Percentiles rank a stretch among this genome's conserved stretches.
These are phyloP conservation scores for Leptinotarsa lineolata DNA, from an alignment of 1,140 invertebrate genomes.

Conservation along the genomic window DNA sequence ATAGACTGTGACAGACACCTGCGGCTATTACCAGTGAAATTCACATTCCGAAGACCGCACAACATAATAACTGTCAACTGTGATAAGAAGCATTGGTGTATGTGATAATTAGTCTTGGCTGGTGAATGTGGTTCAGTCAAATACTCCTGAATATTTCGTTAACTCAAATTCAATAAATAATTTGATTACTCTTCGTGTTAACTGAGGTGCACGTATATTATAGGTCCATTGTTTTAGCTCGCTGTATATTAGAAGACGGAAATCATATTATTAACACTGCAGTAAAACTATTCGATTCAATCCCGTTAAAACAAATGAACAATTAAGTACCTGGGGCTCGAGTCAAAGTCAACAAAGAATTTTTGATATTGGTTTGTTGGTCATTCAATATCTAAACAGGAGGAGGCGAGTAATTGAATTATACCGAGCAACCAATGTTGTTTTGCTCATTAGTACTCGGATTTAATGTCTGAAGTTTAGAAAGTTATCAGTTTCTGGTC, in stretches of 20 bases:
- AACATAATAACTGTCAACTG: constrained; percentile 52
- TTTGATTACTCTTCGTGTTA: not conserved
- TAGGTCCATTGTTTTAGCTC: not conserved
- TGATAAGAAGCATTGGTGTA: constrained; percentile 53
- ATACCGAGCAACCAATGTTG: too few relatives aligned
- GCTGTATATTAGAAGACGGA: not conserved
- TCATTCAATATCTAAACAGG: too few relatives aligned
- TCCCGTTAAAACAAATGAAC: too few relatives aligned
- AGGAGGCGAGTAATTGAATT: too few relatives aligned
- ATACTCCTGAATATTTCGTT: not conserved
- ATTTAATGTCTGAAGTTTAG: too few relatives aligned
- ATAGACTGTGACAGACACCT: not conserved
- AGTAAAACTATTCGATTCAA: too few relatives aligned
- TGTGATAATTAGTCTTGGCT: constrained; percentile 53
- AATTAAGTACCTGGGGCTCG: too few relatives aligned
- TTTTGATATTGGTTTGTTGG: too few relatives aligned
- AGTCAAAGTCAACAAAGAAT: too few relatives aligned
- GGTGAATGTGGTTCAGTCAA: constrained; percentile 10
- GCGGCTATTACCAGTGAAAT: not conserved
- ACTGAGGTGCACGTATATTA: not conserved
- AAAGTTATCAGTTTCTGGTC: too few relatives aligned
- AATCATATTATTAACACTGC: not conserved
- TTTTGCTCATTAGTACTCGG: too few relatives aligned
- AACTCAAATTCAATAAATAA: not conserved
- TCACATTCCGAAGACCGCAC: constrained; percentile 31